phyloP scores from a whole-genome alignment of 2,888 invertebrate genomes.

The Linyphia triangularis region DNA sequence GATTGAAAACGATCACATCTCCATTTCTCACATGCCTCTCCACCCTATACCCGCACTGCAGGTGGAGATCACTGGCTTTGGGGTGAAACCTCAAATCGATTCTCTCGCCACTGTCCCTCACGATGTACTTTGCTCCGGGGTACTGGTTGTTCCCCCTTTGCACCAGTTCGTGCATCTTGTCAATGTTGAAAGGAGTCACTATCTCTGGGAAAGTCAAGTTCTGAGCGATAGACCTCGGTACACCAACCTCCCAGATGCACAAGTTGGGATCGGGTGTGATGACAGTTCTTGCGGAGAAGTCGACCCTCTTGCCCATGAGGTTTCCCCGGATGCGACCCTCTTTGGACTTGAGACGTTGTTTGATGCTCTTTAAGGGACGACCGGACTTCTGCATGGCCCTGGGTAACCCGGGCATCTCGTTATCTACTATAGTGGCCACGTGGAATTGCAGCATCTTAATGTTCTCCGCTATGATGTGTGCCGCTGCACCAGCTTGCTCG shows the following conservation, averaged over 20 bases:
- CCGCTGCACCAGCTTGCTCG: constrained; percentile 97
- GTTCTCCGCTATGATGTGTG: constrained; percentile 97
- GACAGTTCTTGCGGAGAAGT: constrained; percentile 99
- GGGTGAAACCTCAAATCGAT: constrained; percentile 99
- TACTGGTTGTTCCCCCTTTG: constrained; percentile 98
- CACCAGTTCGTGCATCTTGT: constrained; percentile 96
- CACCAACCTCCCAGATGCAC: constrained; percentile 97
- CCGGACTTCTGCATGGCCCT: constrained; percentile 98
- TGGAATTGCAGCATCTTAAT: constrained; percentile 99
- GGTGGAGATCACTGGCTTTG: constrained; percentile 96
- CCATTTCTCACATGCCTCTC: constrained; percentile 98
- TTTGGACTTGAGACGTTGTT: constrained; percentile 96
- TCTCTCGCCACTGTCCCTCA: constrained; percentile 98
- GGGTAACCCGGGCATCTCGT: constrained; percentile 99
- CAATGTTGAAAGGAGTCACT: constrained; percentile 99
- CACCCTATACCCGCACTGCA: constrained; percentile 95
- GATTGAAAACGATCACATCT: constrained; percentile 98
- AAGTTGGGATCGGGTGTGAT: constrained; percentile 97
- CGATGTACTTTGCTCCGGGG: constrained; percentile 99
- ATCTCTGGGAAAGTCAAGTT: constrained; percentile 99
- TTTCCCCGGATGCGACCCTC: constrained; percentile 99
- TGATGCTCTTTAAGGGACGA: constrained; percentile 97
- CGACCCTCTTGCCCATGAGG: constrained; percentile 99
- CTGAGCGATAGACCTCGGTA: constrained; percentile 98
- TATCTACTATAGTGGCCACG: constrained; percentile 98